phyloP scores from a whole-genome alignment of 2,113 vertebrate genomes.

The Peromyscus californicus region DNA sequence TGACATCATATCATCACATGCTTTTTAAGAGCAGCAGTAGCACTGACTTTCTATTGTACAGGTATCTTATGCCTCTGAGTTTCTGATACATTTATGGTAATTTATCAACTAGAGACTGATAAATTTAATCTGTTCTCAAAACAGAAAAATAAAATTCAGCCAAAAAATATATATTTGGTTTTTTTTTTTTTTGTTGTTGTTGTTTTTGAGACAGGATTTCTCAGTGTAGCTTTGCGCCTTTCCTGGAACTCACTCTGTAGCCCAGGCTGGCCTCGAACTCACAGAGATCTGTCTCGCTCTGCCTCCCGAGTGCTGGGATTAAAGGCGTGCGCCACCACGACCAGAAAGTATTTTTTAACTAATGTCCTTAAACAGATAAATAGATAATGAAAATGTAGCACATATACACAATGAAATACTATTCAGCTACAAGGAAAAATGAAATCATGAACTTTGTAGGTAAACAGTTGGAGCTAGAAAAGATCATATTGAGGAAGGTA shows the following conservation, averaged over 20 bases:
- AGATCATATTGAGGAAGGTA: background rate
- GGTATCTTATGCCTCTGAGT: constrained; percentile 44
- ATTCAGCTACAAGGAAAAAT: background rate
- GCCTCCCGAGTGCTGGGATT: too few species aligned
- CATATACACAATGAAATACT: background rate
- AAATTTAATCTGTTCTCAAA: constrained; percentile 64
- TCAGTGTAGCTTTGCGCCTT: too few species aligned
- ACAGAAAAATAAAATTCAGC: constrained; percentile 75
- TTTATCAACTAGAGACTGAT: too few species aligned
- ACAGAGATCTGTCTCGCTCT: too few species aligned
- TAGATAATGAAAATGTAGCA: background rate
- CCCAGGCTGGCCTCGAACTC: too few species aligned
- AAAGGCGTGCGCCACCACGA: too few species aligned
- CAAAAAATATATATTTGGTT: too few species aligned
- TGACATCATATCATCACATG: constrained; percentile 72
- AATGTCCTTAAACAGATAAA: background rate
- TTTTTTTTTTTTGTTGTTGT: too few species aligned
- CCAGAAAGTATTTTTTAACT: constrained; percentile 52
- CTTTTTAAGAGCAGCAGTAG: constrained; percentile 63
- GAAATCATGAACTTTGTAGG: background rate
- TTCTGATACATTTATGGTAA: constrained; percentile 76
- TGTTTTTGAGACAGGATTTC: too few species aligned
- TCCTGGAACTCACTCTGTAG: too few species aligned
- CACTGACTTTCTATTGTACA: constrained; percentile 62
- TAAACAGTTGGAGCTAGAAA: background rate